These are phyloP conservation scores for Torymus aiolomorphi DNA, from an alignment of 2,888 invertebrate genomes.

Conservation along the genomic window DNA sequence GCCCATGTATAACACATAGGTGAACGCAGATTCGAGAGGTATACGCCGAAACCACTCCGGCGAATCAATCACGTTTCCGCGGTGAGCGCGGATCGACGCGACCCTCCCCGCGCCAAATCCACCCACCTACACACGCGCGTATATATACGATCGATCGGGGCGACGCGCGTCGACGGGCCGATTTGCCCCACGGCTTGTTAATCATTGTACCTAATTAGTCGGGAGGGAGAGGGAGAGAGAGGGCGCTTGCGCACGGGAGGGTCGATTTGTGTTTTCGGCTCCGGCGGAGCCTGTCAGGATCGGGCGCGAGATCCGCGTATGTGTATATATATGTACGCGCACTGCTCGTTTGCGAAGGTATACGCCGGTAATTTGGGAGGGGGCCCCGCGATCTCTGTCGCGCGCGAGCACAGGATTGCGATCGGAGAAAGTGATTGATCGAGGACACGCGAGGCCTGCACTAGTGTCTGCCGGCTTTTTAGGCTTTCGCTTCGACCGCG, in stretches of 20 bases:
- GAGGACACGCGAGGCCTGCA: background rate
- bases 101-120: background rate
- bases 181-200: conserved; percentile 64
- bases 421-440: conserved; percentile 24
- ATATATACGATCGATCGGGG: conserved; percentile 53
- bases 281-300: too few relatives aligned
- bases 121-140: conserved; percentile 16
- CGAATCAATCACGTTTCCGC: conserved; percentile 36
- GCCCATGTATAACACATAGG: too few relatives aligned
- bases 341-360: too few relatives aligned
- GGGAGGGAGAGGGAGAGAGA: background rate
- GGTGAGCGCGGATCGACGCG: background rate
- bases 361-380: too few relatives aligned
- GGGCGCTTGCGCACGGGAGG: background rate
- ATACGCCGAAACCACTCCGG: conserved; percentile 6
- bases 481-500: too few relatives aligned
- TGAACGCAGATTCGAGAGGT: background rate
- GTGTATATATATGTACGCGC: too few relatives aligned
- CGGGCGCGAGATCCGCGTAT: too few relatives aligned
- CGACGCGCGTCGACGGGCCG: conserved; percentile 29
- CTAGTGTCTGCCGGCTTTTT: background rate
- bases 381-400: too few relatives aligned
- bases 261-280: conserved; percentile 34
- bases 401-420: background rate
- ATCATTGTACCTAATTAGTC: conserved; percentile 70